Percentiles rank a stretch among this genome's conserved stretches.
Conservation (phyloP, 2,888 invertebrate species). For the Scaptomyza tumidula region DNA sequence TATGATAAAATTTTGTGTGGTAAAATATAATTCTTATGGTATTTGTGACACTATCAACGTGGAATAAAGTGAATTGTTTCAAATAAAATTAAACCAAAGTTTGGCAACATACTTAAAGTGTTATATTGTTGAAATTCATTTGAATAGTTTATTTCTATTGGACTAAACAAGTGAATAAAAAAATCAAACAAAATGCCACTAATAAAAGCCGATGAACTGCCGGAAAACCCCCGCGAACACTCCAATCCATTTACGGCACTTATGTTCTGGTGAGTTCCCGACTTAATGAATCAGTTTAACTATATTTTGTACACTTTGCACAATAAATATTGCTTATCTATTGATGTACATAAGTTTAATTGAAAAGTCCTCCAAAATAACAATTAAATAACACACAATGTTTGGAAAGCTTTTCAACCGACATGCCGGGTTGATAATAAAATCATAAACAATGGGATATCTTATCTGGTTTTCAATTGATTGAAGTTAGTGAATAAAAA, state of each 20-base stretch:
- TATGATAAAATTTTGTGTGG: conserved; percentile 1
- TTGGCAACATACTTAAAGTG: too few species aligned
- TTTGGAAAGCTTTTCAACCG: not conserved
- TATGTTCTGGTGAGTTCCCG: conserved; percentile 85
- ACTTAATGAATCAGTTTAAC: not conserved
- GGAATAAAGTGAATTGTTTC: not conserved
- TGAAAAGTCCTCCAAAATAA: not conserved
- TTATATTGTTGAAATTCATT: not conserved
- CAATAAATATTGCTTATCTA: not conserved
- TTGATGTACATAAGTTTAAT: not conserved
- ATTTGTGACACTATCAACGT: not conserved
- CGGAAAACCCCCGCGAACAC: conserved; percentile 85
- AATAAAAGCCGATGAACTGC: conserved; percentile 83
- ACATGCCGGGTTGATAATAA: conserved; percentile 1
- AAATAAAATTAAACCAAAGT: too few species aligned
- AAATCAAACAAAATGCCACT: conserved; percentile 71
- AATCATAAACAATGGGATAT: not conserved
- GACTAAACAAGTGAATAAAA: not conserved
- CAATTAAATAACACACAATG: not conserved
- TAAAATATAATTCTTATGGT: too few species aligned
- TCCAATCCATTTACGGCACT: conserved; percentile 87
- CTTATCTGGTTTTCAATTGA: not conserved
- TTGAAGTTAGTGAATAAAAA: too few species aligned
- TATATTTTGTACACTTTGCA: too few species aligned
- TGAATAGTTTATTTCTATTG: not conserved